Evolutionary conservation across 2,888 invertebrate genomes (phyloP).

Genomic region (Cabera pusaria): DNA sequence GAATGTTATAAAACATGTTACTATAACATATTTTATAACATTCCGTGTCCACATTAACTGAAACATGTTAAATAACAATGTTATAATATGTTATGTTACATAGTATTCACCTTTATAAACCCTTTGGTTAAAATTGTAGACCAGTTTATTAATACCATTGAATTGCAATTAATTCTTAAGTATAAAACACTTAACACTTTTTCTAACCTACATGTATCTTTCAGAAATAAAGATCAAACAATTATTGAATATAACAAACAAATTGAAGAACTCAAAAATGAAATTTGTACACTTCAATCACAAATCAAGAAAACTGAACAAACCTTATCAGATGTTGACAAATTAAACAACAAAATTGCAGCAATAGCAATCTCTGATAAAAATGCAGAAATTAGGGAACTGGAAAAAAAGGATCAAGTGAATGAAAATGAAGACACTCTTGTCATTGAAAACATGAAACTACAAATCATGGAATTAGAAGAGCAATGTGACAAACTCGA

Average conservation of each 20-base stretch:
- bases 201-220: no score
- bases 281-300: constrained; percentile 54
- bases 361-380: constrained; percentile 27
- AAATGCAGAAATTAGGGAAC: constrained; percentile 10
- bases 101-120: no score
- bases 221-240: constrained; percentile 72
- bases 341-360: constrained; percentile 37
- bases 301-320: constrained; percentile 41
- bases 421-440: constrained; percentile 11
- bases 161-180: no score
- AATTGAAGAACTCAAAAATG: constrained; percentile 69
- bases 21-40: no score
- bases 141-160: no score
- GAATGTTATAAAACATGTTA: no score
- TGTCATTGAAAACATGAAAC: constrained; percentile 46
- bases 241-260: constrained; percentile 69
- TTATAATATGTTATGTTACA: no score
- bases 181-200: no score
- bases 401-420: constrained; percentile 9
- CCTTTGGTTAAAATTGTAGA: no score
- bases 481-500: constrained; percentile 64
- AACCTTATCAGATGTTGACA: constrained; percentile 28
- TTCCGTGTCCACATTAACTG: no score
- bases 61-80: no score
- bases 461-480: constrained; percentile 55